These are phyloP conservation scores for Spea hammondii DNA, from an alignment of 2,797 vertebrate species.

Conservation along the genomic window DNA sequence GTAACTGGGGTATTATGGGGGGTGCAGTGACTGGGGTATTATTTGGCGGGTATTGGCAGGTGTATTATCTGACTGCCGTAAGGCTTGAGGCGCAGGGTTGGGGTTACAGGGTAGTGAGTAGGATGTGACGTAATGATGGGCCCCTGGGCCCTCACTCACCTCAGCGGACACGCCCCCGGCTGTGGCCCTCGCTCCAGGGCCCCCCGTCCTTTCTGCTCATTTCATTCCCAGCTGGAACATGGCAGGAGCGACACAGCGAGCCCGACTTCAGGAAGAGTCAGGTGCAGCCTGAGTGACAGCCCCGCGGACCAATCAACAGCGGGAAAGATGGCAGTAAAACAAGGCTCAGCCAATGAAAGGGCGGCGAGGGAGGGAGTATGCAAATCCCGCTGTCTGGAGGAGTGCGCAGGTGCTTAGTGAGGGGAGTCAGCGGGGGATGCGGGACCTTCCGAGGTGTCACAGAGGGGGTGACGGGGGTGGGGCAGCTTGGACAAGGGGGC, in stretches of 20 bases:
- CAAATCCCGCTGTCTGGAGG: neutral
- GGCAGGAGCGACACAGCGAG: constrained; percentile 52
- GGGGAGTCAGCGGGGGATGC: no score
- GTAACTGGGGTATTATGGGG: neutral
- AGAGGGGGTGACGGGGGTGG: neutral
- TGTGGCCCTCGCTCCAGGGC: neutral
- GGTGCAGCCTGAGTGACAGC: constrained; percentile 51
- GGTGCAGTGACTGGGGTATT: neutral
- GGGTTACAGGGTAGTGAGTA: no score
- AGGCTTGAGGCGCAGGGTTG: no score
- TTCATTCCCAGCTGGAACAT: constrained; percentile 27
- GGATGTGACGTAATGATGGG: neutral
- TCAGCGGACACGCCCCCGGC: neutral
- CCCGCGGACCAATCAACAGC: constrained; percentile 47
- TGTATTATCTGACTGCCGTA: neutral
- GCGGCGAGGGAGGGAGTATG: constrained; percentile 9
- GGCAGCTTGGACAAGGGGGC: neutral
- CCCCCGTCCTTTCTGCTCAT: constrained; percentile 9
- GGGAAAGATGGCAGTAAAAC: neutral
- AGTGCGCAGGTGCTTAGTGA: constrained; percentile 31
- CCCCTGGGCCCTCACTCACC: constrained; percentile 16
- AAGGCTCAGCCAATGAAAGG: constrained; percentile 17
- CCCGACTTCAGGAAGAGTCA: constrained; percentile 56
- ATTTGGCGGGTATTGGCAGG: neutral
- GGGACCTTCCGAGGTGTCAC: neutral